A percentile compares a stretch with the other conserved stretches of the same genome.
These are phyloP conservation scores for Trichomycterus rosablanca DNA, from an alignment of 2,113 vertebrate genomes.

Conservation along the genomic window DNA sequence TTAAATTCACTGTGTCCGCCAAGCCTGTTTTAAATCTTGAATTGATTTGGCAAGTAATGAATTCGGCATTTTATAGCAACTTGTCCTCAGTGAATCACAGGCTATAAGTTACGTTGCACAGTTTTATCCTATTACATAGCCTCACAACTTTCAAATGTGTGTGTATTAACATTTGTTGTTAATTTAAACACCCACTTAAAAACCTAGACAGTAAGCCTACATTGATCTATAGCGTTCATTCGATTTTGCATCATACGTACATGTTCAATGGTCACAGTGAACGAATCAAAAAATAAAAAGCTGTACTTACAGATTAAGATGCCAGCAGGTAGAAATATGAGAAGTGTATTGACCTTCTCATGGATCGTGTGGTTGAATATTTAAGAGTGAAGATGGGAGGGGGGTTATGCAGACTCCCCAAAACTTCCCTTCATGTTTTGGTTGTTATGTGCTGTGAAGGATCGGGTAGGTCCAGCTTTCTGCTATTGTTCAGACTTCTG, in stretches of 20 bases:
- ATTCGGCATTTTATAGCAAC: background rate
- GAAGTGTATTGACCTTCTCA: background rate
- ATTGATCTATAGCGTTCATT: background rate
- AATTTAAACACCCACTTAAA: no score
- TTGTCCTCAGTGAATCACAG: background rate
- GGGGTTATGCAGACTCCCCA: no score
- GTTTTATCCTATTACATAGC: no score
- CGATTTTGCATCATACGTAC: slow-evolving; percentile 10
- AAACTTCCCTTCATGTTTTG: background rate
- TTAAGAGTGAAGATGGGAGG: background rate
- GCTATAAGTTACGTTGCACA: background rate
- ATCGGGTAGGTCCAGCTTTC: slow-evolving; percentile 15
- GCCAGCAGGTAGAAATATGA: background rate
- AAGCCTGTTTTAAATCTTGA: background rate
- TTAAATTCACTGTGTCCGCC: background rate
- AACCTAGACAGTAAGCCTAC: slow-evolving; percentile 4
- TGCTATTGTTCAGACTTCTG: slow-evolving; percentile 9
- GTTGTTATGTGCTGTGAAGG: slow-evolving; percentile 2
- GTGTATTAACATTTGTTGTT: no score
- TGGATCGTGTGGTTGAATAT: slow-evolving; percentile 12
- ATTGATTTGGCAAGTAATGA: background rate
- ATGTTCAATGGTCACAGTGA: background rate
- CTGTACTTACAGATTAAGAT: background rate
- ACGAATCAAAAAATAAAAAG: no score
- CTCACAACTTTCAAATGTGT: no score